Conservation (phyloP, 2,888 invertebrate genomes). For the Plebejus argus region DNA sequence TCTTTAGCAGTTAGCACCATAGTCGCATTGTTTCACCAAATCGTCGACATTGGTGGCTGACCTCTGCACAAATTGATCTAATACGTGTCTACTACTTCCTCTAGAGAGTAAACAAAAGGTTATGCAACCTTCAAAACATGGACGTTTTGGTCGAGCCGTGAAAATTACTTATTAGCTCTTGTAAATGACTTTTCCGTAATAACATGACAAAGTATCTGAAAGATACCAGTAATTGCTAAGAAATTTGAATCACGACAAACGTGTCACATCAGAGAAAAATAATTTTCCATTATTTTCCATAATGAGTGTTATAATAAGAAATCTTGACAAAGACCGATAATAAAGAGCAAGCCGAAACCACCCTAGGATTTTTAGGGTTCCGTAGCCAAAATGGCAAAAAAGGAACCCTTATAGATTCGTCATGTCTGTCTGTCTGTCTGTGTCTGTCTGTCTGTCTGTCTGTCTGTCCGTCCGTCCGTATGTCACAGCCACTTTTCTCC, state of each 20-base stretch:
- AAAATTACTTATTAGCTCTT: slow-evolving; percentile 3
- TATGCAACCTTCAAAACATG: slow-evolving; percentile 35
- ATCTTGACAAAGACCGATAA: no score
- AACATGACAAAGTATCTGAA: not conserved
- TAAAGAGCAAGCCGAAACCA: no score
- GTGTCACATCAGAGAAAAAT: not conserved
- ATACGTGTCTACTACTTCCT: slow-evolving; percentile 77
- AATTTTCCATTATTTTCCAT: not conserved
- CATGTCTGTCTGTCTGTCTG: no score
- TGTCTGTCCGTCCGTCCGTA: no score
- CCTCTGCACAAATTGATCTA: slow-evolving; percentile 60
- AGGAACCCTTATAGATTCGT: no score
- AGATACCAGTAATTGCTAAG: not conserved
- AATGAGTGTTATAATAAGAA: no score
- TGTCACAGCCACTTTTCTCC: no score
- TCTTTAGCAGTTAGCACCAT: not conserved
- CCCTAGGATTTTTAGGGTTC: no score
- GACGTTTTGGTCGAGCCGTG: slow-evolving; percentile 14
- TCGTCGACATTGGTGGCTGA: slow-evolving; percentile 62
- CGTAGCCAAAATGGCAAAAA: no score
- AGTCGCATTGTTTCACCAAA: slow-evolving; percentile 44
- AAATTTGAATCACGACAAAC: not conserved
- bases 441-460: no score
- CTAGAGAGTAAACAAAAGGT: slow-evolving; percentile 57
- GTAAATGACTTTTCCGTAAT: not conserved